These are phyloP conservation scores for Otocyon megalotis DNA, from an alignment of 2,113 vertebrate genomes.

Conservation along the genomic window DNA sequence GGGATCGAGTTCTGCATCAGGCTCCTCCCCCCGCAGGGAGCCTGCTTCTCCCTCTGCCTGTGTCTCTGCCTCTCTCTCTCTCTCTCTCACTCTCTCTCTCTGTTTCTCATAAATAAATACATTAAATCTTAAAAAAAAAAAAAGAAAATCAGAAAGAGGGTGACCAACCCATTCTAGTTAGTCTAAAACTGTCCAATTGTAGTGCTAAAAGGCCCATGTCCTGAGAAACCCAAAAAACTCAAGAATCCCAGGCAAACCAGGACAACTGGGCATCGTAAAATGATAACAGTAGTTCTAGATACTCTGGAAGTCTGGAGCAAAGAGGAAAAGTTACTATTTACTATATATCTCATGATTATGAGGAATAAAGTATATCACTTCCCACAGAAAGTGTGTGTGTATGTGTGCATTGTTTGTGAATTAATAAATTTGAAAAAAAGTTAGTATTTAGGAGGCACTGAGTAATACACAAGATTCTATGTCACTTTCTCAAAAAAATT, in stretches of 20 bases:
- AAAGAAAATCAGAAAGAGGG: not conserved
- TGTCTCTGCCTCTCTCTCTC: too few relatives aligned
- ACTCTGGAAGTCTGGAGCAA: not conserved
- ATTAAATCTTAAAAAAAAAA: too few relatives aligned
- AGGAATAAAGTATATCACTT: not conserved
- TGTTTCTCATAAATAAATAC: too few relatives aligned
- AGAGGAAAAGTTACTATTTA: not conserved
- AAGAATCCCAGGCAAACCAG: not conserved
- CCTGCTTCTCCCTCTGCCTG: too few relatives aligned
- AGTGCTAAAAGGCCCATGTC: not conserved
- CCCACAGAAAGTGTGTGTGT: not conserved
- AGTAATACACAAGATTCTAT: not conserved
- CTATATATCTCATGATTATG: not conserved
- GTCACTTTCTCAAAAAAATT: not conserved
- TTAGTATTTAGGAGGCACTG: not conserved
- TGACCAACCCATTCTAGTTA: not conserved
- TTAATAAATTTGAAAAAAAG: not conserved
- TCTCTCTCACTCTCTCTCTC: too few relatives aligned
- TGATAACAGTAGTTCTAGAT: not conserved
- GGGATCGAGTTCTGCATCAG: too few relatives aligned
- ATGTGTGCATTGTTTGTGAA: not conserved
- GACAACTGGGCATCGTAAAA: not conserved
- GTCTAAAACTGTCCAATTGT: not conserved
- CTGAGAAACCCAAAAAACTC: not conserved
- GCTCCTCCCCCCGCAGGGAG: too few relatives aligned